Evolutionary conservation across 2,888 invertebrate genomes (phyloP).

Genomic region (Pseudanteris insignis): DNA sequence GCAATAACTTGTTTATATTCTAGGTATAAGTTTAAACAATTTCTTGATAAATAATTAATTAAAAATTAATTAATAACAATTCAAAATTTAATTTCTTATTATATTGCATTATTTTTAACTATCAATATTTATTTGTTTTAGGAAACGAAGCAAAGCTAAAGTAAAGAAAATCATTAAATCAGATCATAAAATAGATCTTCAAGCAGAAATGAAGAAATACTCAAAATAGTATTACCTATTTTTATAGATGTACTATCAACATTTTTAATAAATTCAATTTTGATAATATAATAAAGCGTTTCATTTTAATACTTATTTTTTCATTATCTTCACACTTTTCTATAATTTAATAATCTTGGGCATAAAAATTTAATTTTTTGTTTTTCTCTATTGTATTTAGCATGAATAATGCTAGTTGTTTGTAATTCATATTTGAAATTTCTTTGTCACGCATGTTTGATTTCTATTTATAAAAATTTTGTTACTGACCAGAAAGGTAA

Average conservation of each 20-base stretch:
- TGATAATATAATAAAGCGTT: no score
- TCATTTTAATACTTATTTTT: not conserved
- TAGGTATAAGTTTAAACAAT: no score
- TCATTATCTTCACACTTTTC: not conserved
- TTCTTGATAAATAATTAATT: no score
- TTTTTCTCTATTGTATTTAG: conserved; percentile 40
- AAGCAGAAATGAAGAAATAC: conserved; percentile 50
- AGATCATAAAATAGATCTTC: conserved; percentile 70
- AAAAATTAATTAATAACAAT: no score
- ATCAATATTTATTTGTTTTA: conserved; percentile 59
- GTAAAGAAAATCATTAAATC: conserved; percentile 75
- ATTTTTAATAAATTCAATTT: no score
- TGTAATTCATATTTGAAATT: conserved; percentile 44
- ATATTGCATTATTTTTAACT: no score
- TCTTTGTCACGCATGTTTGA: conserved; percentile 20
- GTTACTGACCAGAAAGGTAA: not conserved
- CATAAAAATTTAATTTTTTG: no score
- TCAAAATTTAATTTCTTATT: no score
- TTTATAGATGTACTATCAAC: no score
- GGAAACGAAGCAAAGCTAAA: conserved; percentile 75
- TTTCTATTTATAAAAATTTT: conserved; percentile 5
- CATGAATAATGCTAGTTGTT: conserved; percentile 43
- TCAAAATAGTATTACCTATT: conserved; percentile 56
- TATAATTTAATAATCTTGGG: conserved; percentile 4
- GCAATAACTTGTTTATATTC: conserved; percentile 11